Percentiles rank a stretch among this genome's conserved stretches.
Conservation (phyloP, 1,140 invertebrate species). For the Dreissena rostriformis region DNA sequence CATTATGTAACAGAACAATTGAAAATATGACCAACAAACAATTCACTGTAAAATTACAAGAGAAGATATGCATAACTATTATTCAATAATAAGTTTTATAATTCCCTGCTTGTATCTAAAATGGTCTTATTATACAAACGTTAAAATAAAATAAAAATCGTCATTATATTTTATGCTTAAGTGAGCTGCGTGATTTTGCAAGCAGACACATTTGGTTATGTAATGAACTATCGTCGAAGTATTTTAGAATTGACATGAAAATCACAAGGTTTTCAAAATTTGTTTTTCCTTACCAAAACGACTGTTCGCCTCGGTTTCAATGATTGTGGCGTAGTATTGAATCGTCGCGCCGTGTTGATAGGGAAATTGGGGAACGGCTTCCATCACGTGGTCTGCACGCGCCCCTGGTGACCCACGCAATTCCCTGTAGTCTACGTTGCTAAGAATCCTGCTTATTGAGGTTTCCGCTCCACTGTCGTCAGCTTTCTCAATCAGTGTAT, state of each 20-base stretch:
- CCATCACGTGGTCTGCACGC: neutral
- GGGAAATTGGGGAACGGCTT: neutral
- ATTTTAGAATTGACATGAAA: neutral
- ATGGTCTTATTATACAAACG: too few species aligned
- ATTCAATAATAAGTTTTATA: neutral
- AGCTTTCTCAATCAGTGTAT: too few species aligned
- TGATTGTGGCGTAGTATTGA: conserved; percentile 19
- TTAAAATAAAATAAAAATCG: too few species aligned
- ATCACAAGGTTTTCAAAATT: neutral
- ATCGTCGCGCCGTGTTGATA: neutral
- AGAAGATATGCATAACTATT: neutral
- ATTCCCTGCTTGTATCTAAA: neutral
- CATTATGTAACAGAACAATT: conserved; percentile 30
- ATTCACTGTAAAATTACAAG: neutral
- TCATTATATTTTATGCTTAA: too few species aligned
- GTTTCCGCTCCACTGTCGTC: neutral
- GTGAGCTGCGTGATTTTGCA: neutral
- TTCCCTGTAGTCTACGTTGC: conserved; percentile 21
- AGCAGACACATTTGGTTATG: neutral
- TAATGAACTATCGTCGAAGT: neutral
- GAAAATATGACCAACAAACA: neutral
- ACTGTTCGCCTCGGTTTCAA: neutral
- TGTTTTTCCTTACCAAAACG: conserved; percentile 22
- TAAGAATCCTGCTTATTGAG: conserved; percentile 45
- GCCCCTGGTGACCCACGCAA: neutral